Percentiles rank a stretch among this genome's conserved stretches.
These are phyloP conservation scores for Gila robusta DNA, from an alignment of 2,797 vertebrate species.

Conservation along the genomic window DNA sequence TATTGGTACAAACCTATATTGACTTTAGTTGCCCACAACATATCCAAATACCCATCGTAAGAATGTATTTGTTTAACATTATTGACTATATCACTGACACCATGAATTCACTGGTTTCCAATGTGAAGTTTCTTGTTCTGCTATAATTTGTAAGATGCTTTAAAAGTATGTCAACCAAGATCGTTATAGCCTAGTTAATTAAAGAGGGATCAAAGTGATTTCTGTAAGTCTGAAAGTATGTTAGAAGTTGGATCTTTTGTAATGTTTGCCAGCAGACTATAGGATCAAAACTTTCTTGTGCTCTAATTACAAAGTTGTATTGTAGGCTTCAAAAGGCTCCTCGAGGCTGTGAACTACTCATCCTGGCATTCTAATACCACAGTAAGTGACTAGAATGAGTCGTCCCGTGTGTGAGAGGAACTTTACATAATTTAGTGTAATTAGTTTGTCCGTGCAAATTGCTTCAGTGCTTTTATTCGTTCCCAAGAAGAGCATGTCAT, in stretches of 20 bases:
- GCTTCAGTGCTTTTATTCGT: slow-evolving; percentile 51
- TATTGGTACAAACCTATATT: background rate
- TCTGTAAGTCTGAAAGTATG: slow-evolving; percentile 20
- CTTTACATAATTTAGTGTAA: slow-evolving; percentile 51
- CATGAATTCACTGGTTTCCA: background rate
- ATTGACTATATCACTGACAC: background rate
- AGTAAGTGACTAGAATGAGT: slow-evolving; percentile 39
- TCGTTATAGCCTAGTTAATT: slow-evolving; percentile 14
- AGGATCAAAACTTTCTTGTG: slow-evolving; percentile 46
- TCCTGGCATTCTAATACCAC: slow-evolving; percentile 38
- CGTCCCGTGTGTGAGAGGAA: slow-evolving; percentile 24
- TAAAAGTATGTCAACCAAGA: slow-evolving; percentile 12
- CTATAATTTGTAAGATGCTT: background rate
- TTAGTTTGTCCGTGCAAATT: slow-evolving; percentile 51
- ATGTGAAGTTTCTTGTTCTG: slow-evolving; percentile 4
- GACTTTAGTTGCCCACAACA: background rate
- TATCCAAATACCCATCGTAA: background rate
- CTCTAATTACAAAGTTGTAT: slow-evolving; percentile 46
- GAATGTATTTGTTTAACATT: background rate
- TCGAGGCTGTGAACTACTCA: slow-evolving; percentile 25
- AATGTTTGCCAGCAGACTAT: slow-evolving; percentile 37
- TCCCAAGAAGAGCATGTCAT: slow-evolving; percentile 47
- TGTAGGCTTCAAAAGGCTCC: slow-evolving; percentile 43
- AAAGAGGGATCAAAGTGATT: slow-evolving; percentile 47
- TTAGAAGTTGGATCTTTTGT: slow-evolving; percentile 45